phyloP scores from a whole-genome alignment of 2,113 vertebrate genomes.

The Lepidothrix coronata region DNA sequence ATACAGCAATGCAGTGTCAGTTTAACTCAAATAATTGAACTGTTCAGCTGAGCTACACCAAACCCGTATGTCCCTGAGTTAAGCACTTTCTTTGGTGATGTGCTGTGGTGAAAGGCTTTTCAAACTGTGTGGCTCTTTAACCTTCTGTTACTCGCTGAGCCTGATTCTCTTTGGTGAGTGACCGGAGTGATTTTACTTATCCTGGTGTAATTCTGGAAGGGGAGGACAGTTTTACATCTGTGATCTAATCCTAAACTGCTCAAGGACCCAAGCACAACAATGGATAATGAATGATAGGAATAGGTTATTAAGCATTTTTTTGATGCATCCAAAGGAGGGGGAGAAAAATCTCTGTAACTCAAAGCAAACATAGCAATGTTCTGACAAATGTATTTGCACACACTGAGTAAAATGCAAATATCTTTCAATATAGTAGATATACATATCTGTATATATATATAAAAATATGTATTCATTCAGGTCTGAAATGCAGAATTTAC shows the following conservation, averaged over 20 bases:
- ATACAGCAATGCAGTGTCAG: neutral
- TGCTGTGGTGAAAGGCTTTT: neutral
- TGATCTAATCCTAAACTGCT: neutral
- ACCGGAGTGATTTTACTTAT: neutral
- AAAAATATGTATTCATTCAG: neutral
- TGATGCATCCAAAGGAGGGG: neutral
- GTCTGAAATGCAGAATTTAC: neutral
- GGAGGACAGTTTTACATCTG: neutral
- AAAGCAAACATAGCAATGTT: neutral
- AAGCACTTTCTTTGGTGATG: neutral
- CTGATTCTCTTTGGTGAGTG: neutral
- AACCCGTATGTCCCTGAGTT: neutral
- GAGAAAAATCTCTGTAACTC: neutral
- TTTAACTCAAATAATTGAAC: constrained; percentile 17
- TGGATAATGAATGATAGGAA: neutral
- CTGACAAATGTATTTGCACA: neutral
- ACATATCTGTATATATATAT: neutral
- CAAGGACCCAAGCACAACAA: neutral
- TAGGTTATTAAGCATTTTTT: neutral
- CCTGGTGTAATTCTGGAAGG: neutral
- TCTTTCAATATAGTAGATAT: neutral
- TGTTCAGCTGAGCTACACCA: neutral
- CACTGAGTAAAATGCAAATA: neutral
- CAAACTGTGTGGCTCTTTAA: neutral
- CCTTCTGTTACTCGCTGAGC: neutral